These are phyloP conservation scores for Eupithecia subfuscata DNA, from an alignment of 2,888 invertebrate genomes.

Conservation along the genomic window DNA sequence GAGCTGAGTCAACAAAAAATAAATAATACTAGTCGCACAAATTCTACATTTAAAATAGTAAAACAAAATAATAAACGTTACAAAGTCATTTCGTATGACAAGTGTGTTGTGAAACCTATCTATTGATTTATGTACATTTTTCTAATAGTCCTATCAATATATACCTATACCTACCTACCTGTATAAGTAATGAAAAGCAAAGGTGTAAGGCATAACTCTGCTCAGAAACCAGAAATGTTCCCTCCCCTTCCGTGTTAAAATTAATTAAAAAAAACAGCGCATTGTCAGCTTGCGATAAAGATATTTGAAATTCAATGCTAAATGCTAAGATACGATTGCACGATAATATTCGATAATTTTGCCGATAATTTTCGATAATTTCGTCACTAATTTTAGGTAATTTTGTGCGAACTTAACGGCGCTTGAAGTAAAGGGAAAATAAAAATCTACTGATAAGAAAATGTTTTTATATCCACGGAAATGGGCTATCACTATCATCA, in stretches of 20 bases:
- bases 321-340: slow-evolving; percentile 28
- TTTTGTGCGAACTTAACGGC: slow-evolving; percentile 1
- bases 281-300: slow-evolving; percentile 67
- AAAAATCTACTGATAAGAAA: not conserved
- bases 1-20: too few relatives aligned
- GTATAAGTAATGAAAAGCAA: not conserved
- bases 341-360: slow-evolving; percentile 35
- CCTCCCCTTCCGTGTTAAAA: slow-evolving; percentile 15
- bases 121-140: not conserved
- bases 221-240: not conserved
- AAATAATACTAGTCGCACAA: too few relatives aligned
- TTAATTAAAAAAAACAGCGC: slow-evolving; percentile 42
- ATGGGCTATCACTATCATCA: not conserved
- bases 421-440: not conserved
- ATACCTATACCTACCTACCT: not conserved
- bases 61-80: too few relatives aligned
- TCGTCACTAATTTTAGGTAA: slow-evolving; percentile 3
- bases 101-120: not conserved
- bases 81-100: too few relatives aligned
- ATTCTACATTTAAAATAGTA: too few relatives aligned
- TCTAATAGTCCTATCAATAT: not conserved
- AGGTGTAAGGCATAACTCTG: not conserved
- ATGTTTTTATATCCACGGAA: not conserved
- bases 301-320: slow-evolving; percentile 32
- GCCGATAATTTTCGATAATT: slow-evolving; percentile 33